These are phyloP conservation scores for Eriocheir sinensis DNA, from an alignment of 1,140 invertebrate genomes.

Conservation along the genomic window DNA sequence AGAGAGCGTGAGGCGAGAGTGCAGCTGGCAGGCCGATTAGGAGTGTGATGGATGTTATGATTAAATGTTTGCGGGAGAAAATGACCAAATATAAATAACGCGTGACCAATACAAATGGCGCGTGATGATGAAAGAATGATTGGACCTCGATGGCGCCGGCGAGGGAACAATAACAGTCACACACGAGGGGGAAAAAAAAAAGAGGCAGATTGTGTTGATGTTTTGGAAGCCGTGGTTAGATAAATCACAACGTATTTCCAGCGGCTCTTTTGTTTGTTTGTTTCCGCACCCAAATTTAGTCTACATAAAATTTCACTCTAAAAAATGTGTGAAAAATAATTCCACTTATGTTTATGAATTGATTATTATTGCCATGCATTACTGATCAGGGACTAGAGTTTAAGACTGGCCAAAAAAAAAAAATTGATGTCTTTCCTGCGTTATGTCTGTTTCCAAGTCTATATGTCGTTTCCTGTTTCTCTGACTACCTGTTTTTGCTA, in stretches of 20 bases:
- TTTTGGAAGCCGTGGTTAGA: background rate
- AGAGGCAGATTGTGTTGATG: background rate
- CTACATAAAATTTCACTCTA: too few species aligned
- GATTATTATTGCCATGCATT: too few species aligned
- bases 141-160: background rate
- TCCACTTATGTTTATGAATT: too few species aligned
- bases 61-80: conserved; percentile 16
- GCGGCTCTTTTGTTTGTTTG: too few species aligned
- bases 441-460: too few species aligned
- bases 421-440: too few species aligned
- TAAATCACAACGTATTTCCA: conserved; percentile 17
- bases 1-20: background rate
- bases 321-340: background rate
- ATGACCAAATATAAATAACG: conserved; percentile 17
- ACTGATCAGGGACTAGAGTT: too few species aligned
- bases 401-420: too few species aligned
- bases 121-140: conserved; percentile 15
- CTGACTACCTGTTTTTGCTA: too few species aligned
- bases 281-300: background rate
- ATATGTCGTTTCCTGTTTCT: too few species aligned
- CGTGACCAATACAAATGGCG: background rate
- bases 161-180: background rate
- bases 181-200: background rate
- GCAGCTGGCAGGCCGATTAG: background rate
- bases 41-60: background rate